These are phyloP conservation scores for Otolemur garnettii DNA, from an alignment of 2,113 vertebrate species.

Conservation along the genomic window DNA sequence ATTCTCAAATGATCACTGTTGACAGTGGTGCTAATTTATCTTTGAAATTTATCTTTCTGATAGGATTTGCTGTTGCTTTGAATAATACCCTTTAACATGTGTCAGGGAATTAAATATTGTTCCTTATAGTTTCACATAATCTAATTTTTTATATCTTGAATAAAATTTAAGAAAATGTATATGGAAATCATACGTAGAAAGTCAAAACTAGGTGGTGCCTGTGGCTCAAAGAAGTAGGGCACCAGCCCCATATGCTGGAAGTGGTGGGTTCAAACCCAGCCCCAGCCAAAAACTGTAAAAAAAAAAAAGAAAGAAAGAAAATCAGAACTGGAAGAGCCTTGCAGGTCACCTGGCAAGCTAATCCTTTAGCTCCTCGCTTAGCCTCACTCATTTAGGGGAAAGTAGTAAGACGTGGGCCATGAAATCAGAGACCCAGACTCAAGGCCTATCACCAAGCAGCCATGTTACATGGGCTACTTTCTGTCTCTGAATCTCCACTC, in stretches of 20 bases:
- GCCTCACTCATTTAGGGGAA: background rate
- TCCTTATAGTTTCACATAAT: background rate
- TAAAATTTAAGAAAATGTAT: background rate
- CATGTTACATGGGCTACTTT: background rate
- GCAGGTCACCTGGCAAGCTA: background rate
- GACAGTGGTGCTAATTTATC: background rate
- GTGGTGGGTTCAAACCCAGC: too few relatives aligned
- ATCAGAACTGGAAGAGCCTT: background rate
- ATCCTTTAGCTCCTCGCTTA: background rate
- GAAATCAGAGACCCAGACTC: background rate
- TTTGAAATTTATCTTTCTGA: constrained; percentile 39
- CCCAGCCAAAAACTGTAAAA: too few relatives aligned
- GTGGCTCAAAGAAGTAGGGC: too few relatives aligned
- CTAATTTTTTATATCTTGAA: background rate
- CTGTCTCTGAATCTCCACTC: background rate
- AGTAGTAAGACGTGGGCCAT: background rate
- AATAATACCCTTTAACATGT: background rate
- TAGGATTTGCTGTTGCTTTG: background rate
- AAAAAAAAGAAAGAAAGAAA: background rate
- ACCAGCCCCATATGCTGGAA: too few relatives aligned
- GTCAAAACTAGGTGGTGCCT: too few relatives aligned
- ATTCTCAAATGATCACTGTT: background rate
- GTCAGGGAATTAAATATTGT: background rate
- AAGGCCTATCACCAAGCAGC: background rate
- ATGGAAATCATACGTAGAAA: background rate